phyloP scores from a whole-genome alignment of 2,888 invertebrate species.

The Coecobrya sp. region DNA sequence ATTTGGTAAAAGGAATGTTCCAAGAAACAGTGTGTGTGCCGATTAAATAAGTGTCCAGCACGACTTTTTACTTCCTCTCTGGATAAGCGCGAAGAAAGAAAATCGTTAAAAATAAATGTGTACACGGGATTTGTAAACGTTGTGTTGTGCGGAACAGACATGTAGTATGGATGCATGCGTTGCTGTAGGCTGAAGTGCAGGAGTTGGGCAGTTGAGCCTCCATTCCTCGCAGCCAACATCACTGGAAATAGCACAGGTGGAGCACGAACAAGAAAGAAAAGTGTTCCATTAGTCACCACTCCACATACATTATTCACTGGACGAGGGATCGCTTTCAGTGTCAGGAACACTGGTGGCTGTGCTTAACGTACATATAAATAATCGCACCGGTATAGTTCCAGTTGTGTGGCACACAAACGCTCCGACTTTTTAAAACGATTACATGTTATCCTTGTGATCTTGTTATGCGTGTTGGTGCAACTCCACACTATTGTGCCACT shows the following conservation, averaged over 20 bases:
- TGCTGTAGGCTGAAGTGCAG: neutral
- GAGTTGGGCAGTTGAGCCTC: neutral
- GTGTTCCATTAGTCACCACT: slow-evolving; percentile 71
- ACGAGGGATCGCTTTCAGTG: slow-evolving; percentile 4
- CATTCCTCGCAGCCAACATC: neutral
- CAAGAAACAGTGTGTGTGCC: neutral
- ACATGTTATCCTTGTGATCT: neutral
- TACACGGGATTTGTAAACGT: neutral
- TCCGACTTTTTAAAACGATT: neutral
- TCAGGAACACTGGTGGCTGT: neutral
- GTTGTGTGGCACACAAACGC: neutral
- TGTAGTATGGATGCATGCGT: neutral
- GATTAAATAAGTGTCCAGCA: slow-evolving; percentile 41
- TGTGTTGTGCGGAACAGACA: neutral
- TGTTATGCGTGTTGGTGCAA: neutral
- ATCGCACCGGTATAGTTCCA: neutral
- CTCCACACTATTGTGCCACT: neutral
- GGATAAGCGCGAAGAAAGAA: neutral
- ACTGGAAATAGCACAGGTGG: neutral
- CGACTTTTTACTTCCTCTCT: neutral
- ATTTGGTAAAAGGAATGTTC: neutral
- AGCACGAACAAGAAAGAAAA: slow-evolving; percentile 39
- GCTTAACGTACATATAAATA: neutral
- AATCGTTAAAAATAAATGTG: slow-evolving; percentile 1
- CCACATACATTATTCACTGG: slow-evolving; percentile 69